Evolutionary conservation across 2,797 vertebrate genomes (phyloP).

Genomic region (Mormyrus hasselquistii): DNA sequence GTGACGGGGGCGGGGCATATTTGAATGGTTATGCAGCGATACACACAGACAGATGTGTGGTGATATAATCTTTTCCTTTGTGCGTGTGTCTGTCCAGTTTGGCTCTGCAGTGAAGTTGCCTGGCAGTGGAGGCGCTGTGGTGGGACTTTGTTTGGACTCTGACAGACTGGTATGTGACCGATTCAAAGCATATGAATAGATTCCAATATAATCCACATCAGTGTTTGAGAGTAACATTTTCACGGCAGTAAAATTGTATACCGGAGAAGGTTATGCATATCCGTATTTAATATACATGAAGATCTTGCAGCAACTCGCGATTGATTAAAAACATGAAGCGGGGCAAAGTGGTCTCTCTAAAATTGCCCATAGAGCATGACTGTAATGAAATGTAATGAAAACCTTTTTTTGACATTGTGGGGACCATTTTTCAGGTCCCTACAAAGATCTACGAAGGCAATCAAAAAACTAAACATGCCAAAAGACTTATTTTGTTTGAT

Average conservation of each 20-base stretch:
- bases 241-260: neutral
- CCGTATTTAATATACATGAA: neutral
- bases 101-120: constrained; percentile 72
- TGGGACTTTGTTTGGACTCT: constrained; percentile 66
- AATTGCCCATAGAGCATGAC: neutral
- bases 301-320: neutral
- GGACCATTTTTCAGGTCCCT: neutral
- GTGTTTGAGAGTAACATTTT: neutral
- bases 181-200: neutral
- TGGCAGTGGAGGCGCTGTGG: constrained; percentile 72
- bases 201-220: neutral
- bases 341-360: neutral
- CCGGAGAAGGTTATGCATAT: neutral
- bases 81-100: constrained; percentile 51
- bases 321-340: neutral
- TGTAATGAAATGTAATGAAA: neutral
- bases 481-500: neutral
- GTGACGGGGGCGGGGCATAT: neutral
- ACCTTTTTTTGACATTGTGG: neutral
- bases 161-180: constrained; percentile 52
- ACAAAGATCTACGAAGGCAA: neutral
- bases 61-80: neutral
- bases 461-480: neutral
- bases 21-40: neutral
- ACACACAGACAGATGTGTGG: neutral